Percentiles rank a stretch among this genome's conserved stretches.
These are phyloP conservation scores for Andrena fulva DNA, from an alignment of 2,888 invertebrate genomes.

Conservation along the genomic window DNA sequence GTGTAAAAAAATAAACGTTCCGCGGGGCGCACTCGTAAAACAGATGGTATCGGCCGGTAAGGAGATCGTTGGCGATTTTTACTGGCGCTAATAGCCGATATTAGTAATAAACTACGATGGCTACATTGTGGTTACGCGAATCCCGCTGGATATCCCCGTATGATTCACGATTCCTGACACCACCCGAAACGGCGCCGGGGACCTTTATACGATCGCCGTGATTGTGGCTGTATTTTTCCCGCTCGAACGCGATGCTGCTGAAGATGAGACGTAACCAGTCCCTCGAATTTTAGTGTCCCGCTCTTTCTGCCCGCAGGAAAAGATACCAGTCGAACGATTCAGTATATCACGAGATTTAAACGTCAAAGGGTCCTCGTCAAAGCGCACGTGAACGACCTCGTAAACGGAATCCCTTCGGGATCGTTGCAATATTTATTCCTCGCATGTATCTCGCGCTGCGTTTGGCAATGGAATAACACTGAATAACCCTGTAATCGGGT, in stretches of 20 bases:
- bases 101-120: conserved; percentile 33
- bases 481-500: conserved; percentile 5
- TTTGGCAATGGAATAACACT: conserved; percentile 15
- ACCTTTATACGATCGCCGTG: conserved; percentile 46
- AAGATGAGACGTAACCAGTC: conserved; percentile 51
- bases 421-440: conserved; percentile 21
- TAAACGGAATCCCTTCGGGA: conserved; percentile 40
- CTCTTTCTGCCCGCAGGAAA: conserved; percentile 14
- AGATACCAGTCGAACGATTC: conserved; percentile 27
- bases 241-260: conserved; percentile 37
- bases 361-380: conserved; percentile 34
- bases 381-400: conserved; percentile 30
- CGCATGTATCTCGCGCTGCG: background rate
- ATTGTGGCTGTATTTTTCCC: conserved; percentile 33
- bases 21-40: conserved; percentile 23
- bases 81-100: conserved; percentile 30
- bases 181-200: conserved; percentile 23
- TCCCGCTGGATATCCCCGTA: background rate
- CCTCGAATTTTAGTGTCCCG: conserved; percentile 37
- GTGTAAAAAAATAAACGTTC: background rate
- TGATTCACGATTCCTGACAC: conserved; percentile 37
- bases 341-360: conserved; percentile 45
- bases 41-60: background rate
- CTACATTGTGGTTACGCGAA: conserved; percentile 23
- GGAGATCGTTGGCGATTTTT: conserved; percentile 17